phyloP scores from a whole-genome alignment of 1,140 invertebrate genomes.

The Mamestra configurata region DNA sequence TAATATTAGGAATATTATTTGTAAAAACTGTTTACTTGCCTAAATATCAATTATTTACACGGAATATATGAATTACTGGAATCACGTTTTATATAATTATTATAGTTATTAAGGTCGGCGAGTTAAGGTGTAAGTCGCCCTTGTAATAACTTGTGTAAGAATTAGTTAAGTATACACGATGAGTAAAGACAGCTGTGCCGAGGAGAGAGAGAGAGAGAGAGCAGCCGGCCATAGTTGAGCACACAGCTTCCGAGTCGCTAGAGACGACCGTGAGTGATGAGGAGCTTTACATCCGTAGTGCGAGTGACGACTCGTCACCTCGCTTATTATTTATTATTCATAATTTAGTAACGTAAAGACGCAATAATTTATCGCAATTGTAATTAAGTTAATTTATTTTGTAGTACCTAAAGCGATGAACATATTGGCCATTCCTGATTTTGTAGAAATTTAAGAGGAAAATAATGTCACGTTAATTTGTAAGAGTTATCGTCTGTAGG shows the following conservation, averaged over 20 bases:
- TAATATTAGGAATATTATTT: conserved; percentile 51
- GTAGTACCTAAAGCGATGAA: conserved; percentile 25
- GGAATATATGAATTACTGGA: conserved; percentile 43
- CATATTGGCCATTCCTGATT: conserved; percentile 37
- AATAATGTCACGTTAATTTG: conserved; percentile 35
- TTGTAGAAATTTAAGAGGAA: conserved; percentile 32
- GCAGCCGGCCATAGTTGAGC: conserved; percentile 31
- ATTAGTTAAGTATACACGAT: conserved; percentile 18
- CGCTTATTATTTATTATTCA: background rate
- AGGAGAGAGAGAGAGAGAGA: too few relatives aligned
- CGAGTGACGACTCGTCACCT: conserved; percentile 23
- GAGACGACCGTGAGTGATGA: background rate
- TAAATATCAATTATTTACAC: conserved; percentile 61
- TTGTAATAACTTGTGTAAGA: conserved; percentile 25
- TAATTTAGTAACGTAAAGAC: conserved; percentile 15
- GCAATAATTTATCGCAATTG: conserved; percentile 36
- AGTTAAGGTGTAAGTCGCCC: conserved; percentile 1
- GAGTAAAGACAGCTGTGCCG: conserved; percentile 5
- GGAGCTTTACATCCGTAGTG: conserved; percentile 11
- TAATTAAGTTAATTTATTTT: conserved; percentile 32
- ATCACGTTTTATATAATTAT: conserved; percentile 38
- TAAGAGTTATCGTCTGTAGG: conserved; percentile 53
- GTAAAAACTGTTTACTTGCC: conserved; percentile 53
- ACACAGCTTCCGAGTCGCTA: conserved; percentile 12
- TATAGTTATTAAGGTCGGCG: conserved; percentile 42